Conservation (phyloP, 2,113 vertebrate species). For the Solea solea region DNA sequence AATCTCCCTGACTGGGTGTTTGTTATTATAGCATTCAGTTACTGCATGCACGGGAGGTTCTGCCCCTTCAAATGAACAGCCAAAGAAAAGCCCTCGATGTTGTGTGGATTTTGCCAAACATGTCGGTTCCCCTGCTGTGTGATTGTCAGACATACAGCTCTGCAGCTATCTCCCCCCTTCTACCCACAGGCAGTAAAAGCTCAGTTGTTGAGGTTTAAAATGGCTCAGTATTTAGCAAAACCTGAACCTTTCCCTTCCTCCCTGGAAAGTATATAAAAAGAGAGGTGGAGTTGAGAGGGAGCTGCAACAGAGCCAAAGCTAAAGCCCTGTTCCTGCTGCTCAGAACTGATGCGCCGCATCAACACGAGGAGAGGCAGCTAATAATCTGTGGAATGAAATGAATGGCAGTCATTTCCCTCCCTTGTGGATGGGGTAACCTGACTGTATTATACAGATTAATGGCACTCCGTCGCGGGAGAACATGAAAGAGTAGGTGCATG, state of each 20-base stretch:
- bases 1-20: constrained; percentile 32
- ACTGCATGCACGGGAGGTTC: constrained; percentile 17
- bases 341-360: constrained; percentile 31
- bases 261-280: constrained; percentile 14
- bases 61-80: constrained; percentile 9
- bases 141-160: constrained; percentile 28
- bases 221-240: constrained; percentile 2
- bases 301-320: constrained; percentile 22
- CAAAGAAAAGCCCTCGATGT: neutral
- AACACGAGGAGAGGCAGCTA: constrained; percentile 35
- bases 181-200: neutral
- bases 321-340: constrained; percentile 17
- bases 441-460: constrained; percentile 39
- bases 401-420: constrained; percentile 29
- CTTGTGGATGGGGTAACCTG: constrained; percentile 34
- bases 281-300: constrained; percentile 18
- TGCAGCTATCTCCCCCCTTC: neutral
- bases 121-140: constrained; percentile 30
- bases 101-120: constrained; percentile 34
- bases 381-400: constrained; percentile 58
- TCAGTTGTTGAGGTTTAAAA: constrained; percentile 15
- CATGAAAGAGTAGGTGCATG: constrained; percentile 18
- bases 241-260: neutral
- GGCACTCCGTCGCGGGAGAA: constrained; percentile 10
- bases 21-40: constrained; percentile 15